Base-by-base conservation (phyloP, 2,888 invertebrate species). In the Mantis religiosa region DNA sequence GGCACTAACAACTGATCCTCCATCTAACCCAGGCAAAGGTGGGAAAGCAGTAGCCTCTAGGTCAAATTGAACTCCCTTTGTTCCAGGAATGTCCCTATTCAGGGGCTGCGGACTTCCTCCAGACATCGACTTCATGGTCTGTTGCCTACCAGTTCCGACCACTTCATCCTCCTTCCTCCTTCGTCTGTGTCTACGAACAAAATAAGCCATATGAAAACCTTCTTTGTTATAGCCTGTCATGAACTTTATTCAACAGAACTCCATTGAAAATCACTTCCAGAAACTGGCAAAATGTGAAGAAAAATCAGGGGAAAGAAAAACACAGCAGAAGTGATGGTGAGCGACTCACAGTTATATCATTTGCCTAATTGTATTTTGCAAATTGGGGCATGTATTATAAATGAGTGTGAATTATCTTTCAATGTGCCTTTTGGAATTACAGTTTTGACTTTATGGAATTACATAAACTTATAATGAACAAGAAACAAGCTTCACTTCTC, bases 21-120 rank as follows among this genome's bases (percentile, higher is more conserved):
- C 92, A 90, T 94, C 94, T 90, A 94, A 93, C 92, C 97, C 96
- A 90, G 97, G 97, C 92, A 97, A 94, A 89, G 97, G 97, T 90
- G 97, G 97, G 93, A 97, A 97, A 88, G 97, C 96, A 88, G 96
- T 95, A 89, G 96, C 96, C 93, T 96, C 97, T 91, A 97, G 94
- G 93, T 97, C 97, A 93, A 97, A 97, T 92, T 96, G 95, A 83
- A 95, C 95, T 90, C 95, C 94, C 92, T 93, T 92, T 90, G 93
- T 93, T 87, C 83, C 84, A 71, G 81, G 54, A 41, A 83, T 54
- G 82, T 89, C 89, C 82, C 88, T 85, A 82, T 85, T 88, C 28
- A 85, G 85, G 20, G 89, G 89, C 85, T 89, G 89, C 20, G 89
- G 89, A 84, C 88, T 88, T 54, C 89, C 88, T 30, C 88, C 83